Percentiles rank a stretch among this genome's conserved stretches.
phyloP scores from a whole-genome alignment of 2,797 vertebrate species.

The Apogon hyalosoma region DNA sequence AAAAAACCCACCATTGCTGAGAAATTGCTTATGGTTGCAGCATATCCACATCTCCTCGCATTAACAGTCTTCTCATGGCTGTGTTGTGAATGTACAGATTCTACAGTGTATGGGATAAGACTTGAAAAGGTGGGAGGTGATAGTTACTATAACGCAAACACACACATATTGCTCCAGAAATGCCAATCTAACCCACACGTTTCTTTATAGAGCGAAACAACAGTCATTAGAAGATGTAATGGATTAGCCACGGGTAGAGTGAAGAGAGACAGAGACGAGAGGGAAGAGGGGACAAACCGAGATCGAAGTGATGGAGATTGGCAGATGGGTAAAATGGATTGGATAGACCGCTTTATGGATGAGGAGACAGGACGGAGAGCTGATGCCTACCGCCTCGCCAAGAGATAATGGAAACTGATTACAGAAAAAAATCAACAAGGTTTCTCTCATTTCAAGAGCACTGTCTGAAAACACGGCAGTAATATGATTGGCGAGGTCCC shows the following conservation, averaged over 20 bases:
- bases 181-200: constrained; percentile 62
- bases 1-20: not conserved
- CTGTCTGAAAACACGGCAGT: constrained; percentile 48
- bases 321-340: constrained; percentile 86
- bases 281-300: constrained; percentile 76
- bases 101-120: constrained; percentile 8
- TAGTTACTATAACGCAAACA: constrained; percentile 28
- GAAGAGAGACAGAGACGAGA: constrained; percentile 74
- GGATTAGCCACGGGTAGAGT: constrained; percentile 83
- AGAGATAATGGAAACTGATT: constrained; percentile 80
- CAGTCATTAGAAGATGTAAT: constrained; percentile 85
- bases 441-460: constrained; percentile 73
- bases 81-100: constrained; percentile 20
- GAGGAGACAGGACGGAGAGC: constrained; percentile 74
- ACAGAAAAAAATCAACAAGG: constrained; percentile 77
- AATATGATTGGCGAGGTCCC: constrained; percentile 65
- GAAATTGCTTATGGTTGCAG: constrained; percentile 22
- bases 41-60: constrained; percentile 3
- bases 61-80: constrained; percentile 25
- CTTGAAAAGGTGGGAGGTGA: constrained; percentile 37
- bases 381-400: constrained; percentile 59
- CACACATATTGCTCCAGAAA: constrained; percentile 50
- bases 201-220: constrained; percentile 76
- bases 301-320: constrained; percentile 86
- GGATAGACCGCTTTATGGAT: constrained; percentile 82